Evolutionary conservation across 2,888 invertebrate species (phyloP), one percentile per base, ranked within the genome.

Genomic region (Pachliopta kotzebuea): DNA sequence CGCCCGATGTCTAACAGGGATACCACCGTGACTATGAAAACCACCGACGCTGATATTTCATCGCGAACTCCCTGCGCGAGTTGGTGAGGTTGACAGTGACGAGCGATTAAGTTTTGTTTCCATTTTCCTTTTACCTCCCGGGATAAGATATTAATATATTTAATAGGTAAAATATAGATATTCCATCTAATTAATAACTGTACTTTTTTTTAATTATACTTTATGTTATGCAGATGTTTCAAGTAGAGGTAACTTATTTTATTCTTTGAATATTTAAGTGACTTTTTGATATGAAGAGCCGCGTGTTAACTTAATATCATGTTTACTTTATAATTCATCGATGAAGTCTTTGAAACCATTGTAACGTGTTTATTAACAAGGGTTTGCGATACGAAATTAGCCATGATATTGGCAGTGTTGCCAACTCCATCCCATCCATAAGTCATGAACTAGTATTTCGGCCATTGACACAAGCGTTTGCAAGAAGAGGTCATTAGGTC

Each of bases 371-470:
- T 50, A 31, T 6, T 50, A 11, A 50, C 49, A 56, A 24, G 26
- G 3, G 26, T 20, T 2, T 37, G 37, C 8, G 37, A 23, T 54
- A 54, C n/a, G 0, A 18, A 54, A 26, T 24, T 42, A 17, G 37
- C 37, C 0, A 18, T 42, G 14, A 56, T 56, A 42, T 23, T 56
- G n/a, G 56, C 56, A 2, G 56, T 56, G 17, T 56, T 56, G 18
- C 56, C 56, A 45, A 37, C 53, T 24, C 4, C 24, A 11, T 53
- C 18, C 4, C 24, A 11, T 53, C 18, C 1, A 24, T 88, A 54
- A 92, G 90, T 63, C 71, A 70, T 60, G 70, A 71, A 67, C 23
- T 67, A 9, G 69, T 70, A 0, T 74, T 76, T 24, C 45, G 45
- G 1, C 57, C 57, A 20, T n/a, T 57, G 57, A 63, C 0, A 67